Conservation (phyloP, 2,888 invertebrate species). For the Chalcosyrphus nemorum region DNA sequence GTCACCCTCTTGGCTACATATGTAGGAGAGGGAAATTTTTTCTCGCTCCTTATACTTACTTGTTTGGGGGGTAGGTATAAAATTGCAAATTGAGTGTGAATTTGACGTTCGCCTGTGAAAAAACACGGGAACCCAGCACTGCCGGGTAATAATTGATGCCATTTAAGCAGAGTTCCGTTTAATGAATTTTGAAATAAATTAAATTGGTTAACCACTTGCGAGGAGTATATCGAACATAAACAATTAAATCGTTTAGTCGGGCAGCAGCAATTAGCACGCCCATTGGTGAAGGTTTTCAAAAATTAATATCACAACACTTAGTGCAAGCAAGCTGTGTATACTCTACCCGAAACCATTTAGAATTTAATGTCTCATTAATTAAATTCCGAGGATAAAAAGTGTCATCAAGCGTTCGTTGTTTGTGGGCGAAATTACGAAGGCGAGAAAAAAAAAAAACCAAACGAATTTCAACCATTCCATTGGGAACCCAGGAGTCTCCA, state of each 20-base stretch:
- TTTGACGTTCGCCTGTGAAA: constrained; percentile 24
- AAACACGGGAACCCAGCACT: neutral
- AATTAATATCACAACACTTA: constrained; percentile 42
- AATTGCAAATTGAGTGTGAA: constrained; percentile 66
- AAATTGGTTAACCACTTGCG: constrained; percentile 61
- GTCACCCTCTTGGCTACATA: too few species aligned
- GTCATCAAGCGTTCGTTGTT: constrained; percentile 60
- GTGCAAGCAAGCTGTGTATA: constrained; percentile 6
- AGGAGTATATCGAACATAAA: constrained; percentile 36
- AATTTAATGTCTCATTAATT: constrained; percentile 70
- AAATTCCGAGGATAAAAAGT: constrained; percentile 66
- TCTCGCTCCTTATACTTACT: too few species aligned
- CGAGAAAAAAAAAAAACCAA: neutral
- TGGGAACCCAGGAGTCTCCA: neutral
- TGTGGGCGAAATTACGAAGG: constrained; percentile 33
- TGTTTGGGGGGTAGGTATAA: constrained; percentile 21
- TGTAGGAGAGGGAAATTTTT: too few species aligned
- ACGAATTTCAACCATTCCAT: neutral
- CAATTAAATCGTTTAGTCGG: constrained; percentile 61
- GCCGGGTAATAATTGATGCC: constrained; percentile 58
- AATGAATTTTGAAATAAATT: constrained; percentile 70
- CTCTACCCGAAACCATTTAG: constrained; percentile 44
- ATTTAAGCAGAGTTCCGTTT: constrained; percentile 49
- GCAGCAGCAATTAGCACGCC: constrained; percentile 49
- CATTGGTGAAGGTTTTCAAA: constrained; percentile 46